Base-by-base conservation (phyloP, 2,888 invertebrate species). In the Andrena fulva region DNA sequence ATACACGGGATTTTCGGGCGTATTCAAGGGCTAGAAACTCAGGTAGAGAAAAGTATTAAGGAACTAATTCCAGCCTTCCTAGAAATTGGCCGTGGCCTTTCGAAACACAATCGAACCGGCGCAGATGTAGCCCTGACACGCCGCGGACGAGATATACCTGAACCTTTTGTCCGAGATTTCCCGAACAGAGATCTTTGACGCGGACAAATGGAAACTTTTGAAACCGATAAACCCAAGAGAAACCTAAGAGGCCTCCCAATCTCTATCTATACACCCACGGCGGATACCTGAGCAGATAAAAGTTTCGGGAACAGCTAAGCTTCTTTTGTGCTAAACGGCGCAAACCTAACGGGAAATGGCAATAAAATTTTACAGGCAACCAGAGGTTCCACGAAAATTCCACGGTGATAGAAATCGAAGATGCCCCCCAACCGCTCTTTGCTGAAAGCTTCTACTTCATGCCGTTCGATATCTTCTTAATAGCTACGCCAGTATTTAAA, bases 1-100 rank as follows among this genome's bases (percentile, higher is more conserved):
- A 60, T 64, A 64, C 52, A 16, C 31, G 60, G 20, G 35, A 71
- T 67, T 31, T 63, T 62, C 68, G 63, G 50, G 10, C 27, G 24
- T 70, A 63, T 69, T 59, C 77, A 68, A 67, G 63, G 70, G 66
- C 59, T 63, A 56, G 33, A 35, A 75, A 29, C 52, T 29, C 79
- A 82, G 77, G 84, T 78, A 87, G 77, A 82, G 74, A 52, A 69
- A 80, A 87, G 64, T 80, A 78, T 81, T 70, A 48, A 72, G 69
- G 71, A 77, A 77, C 71, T 74, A 82, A 78, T 74, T 73, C 50
- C 87, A 80, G 80, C 88, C 88, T 92, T 92, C 91, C 89, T 84
- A 87, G 91, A 91, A 92, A 90, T 90, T 87, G 82, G 81, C 81
- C 84, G 33, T 68, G 80, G 69, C 67, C 85, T 74, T 75, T 77